A percentile compares a stretch with the other conserved stretches of the same genome.
phyloP scores from a whole-genome alignment of 2,797 vertebrate species.

The Sebastes vulpes region DNA sequence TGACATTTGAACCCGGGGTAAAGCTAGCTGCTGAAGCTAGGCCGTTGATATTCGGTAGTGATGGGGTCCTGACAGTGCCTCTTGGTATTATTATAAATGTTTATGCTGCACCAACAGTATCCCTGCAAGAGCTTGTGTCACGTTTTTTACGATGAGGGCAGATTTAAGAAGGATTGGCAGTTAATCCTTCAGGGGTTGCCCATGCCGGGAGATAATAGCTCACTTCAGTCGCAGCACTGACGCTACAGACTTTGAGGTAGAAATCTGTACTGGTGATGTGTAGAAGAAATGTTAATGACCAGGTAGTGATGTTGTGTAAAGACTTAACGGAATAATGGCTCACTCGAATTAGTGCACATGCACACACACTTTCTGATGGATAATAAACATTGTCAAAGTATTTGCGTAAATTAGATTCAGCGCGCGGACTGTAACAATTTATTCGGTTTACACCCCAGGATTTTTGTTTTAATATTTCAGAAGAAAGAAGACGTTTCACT shows the following conservation, averaged over 20 bases:
- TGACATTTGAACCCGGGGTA: constrained; percentile 78
- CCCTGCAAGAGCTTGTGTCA: constrained; percentile 63
- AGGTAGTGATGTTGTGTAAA: not conserved
- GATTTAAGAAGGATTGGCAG: constrained; percentile 73
- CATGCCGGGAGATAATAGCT: constrained; percentile 63
- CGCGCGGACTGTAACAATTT: not conserved
- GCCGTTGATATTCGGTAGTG: constrained; percentile 54
- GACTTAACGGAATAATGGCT: not conserved
- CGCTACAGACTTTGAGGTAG: constrained; percentile 14
- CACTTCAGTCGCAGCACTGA: constrained; percentile 56
- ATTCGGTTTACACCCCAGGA: not conserved
- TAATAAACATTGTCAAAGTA: not conserved
- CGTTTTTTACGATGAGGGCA: constrained; percentile 51
- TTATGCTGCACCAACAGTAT: constrained; percentile 51
- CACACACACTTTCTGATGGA: not conserved
- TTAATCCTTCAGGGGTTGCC: constrained; percentile 70
- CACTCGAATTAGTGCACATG: not conserved
- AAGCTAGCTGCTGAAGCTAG: constrained; percentile 56
- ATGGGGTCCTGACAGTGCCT: constrained; percentile 65
- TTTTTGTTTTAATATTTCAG: not conserved
- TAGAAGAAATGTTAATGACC: not conserved
- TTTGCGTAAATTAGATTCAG: not conserved
- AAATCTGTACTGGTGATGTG: not conserved
- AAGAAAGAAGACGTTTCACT: not conserved
- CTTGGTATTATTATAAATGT: constrained; percentile 68